Evolutionary conservation across 2,113 vertebrate genomes (phyloP), one percentile per base, ranked within the genome.

Genomic region (Ammodytes marinus): DNA sequence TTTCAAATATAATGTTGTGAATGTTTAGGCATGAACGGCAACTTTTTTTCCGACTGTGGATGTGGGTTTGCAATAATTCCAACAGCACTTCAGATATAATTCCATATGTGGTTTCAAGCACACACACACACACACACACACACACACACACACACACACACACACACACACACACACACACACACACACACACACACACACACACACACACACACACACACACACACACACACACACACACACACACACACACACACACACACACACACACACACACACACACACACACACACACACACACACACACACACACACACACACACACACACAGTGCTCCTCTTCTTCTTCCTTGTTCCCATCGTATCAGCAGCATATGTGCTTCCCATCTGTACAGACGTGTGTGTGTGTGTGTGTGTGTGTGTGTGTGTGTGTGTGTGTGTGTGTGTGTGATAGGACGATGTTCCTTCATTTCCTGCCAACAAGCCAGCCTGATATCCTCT

Each of bases 401-500:
- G 57, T 78, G 37, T 35, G 46, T 63, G 17, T 49, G 35, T 72
- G 58, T 49, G 35, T 68, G 40, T 43, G 49, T 19, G 59, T 35
- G 55, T 19, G 57, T 40, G 11, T 70, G 64, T 52, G 74, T 54
- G 63, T 8, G 64, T 45, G 42, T 42, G 46, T 65, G n/a, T 59
- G 40, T 58, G 66, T 55, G 35, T 19, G 49, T 7, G 19, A 72
- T 61, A 79, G 66, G 50, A 66, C 60, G 53, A 71, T 78, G 14
- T 59, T 70, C 63, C 73, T 86, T 89, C 45, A 86, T 84, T 90
- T 87, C 88, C 88, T 89, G 85, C 59, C 74, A 69, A 64, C 57
- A 72, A 52, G 46, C 42, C 15, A 17, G 2, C 50, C 64, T 65
- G 39, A 58, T 59, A 64, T 66, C 55, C 50, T 63, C 58, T 71